These are phyloP conservation scores for Anguilla pacifica DNA, from an alignment of 2,797 vertebrate species.

Conservation along the genomic window DNA sequence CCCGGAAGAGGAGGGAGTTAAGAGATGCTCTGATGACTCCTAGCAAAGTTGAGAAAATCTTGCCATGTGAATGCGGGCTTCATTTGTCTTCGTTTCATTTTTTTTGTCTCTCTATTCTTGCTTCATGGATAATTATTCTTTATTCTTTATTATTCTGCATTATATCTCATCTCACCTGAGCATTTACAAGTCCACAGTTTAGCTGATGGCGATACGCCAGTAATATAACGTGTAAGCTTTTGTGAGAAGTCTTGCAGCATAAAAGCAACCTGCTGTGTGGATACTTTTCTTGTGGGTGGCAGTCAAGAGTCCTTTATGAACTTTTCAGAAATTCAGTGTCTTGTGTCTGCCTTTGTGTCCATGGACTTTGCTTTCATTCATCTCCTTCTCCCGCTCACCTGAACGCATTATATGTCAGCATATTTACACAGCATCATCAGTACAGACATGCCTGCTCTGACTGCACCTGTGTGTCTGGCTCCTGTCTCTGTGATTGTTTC, in stretches of 20 bases:
- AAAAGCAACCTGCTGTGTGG: neutral
- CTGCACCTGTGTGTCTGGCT: constrained; percentile 29
- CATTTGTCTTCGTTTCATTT: neutral
- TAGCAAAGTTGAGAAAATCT: too few species aligned
- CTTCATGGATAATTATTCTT: neutral
- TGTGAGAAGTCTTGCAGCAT: neutral
- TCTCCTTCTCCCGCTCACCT: constrained; percentile 2
- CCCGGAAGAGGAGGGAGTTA: neutral
- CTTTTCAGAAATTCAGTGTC: neutral
- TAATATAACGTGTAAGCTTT: neutral
- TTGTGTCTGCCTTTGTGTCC: constrained; percentile 17
- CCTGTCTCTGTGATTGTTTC: neutral
- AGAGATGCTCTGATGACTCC: neutral
- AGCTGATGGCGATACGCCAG: neutral
- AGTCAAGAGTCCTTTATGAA: neutral
- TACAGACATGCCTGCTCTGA: constrained; percentile 18
- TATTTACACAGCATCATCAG: constrained; percentile 19
- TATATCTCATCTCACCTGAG: neutral
- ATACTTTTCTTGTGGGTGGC: neutral
- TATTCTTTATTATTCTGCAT: neutral
- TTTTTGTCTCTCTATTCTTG: neutral
- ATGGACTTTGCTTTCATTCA: constrained; percentile 5
- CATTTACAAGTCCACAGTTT: neutral
- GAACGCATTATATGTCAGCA: neutral
- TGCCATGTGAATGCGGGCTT: neutral